These are phyloP conservation scores for Euleptes europaea DNA, from an alignment of 2,113 vertebrate species.

Conservation along the genomic window DNA sequence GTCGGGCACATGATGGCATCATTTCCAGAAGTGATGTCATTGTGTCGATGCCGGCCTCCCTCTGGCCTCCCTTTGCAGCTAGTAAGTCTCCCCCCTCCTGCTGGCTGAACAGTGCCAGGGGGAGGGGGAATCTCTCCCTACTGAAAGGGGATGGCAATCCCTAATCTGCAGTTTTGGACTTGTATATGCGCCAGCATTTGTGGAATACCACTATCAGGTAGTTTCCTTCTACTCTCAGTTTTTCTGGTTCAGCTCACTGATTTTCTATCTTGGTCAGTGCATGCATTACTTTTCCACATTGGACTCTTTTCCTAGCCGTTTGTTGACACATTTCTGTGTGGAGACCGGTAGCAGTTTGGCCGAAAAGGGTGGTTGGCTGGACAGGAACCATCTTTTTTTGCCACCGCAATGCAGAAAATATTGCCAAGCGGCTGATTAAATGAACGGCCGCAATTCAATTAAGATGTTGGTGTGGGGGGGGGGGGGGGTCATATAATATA, in stretches of 20 bases:
- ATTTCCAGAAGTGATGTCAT: too few relatives aligned
- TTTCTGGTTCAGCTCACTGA: neutral
- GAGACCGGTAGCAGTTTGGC: neutral
- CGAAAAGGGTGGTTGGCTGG: slow-evolving; percentile 44
- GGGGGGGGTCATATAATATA: slow-evolving; percentile 70
- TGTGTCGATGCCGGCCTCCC: too few relatives aligned
- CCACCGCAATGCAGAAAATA: slow-evolving; percentile 62
- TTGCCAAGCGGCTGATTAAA: slow-evolving; percentile 64
- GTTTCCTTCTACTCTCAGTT: too few relatives aligned
- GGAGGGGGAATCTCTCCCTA: too few relatives aligned
- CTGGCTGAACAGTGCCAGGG: too few relatives aligned
- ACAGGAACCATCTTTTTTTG: slow-evolving; percentile 61
- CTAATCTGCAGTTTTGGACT: too few relatives aligned
- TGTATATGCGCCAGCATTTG: too few relatives aligned
- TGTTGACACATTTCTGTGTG: neutral
- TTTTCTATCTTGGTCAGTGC: neutral
- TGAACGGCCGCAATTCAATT: slow-evolving; percentile 72
- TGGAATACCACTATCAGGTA: too few relatives aligned
- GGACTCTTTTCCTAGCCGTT: neutral
- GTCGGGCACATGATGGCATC: too few relatives aligned
- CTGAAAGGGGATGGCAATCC: too few relatives aligned
- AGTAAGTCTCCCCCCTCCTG: too few relatives aligned
- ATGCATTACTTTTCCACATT: neutral
- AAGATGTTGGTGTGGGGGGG: slow-evolving; percentile 67
- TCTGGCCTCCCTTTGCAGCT: too few relatives aligned